Evolutionary conservation across 1,140 invertebrate genomes (phyloP).

Genomic region (Planococcus citri): DNA sequence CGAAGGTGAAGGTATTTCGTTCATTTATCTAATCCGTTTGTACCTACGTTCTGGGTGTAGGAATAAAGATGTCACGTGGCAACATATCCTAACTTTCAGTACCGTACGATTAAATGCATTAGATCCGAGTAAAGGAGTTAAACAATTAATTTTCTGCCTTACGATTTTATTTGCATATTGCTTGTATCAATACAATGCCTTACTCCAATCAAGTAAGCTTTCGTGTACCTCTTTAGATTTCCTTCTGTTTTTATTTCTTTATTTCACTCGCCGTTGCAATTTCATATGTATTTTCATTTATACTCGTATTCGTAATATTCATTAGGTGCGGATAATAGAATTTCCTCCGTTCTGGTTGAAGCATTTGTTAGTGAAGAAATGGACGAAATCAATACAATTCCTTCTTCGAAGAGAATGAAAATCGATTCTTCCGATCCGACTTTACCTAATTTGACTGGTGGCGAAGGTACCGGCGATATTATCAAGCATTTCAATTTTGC

Average conservation of each 20-base stretch:
- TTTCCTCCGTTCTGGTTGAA: neutral
- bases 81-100: neutral
- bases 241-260: neutral
- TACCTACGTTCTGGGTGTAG: neutral
- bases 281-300: too few relatives aligned
- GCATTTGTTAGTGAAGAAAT: neutral
- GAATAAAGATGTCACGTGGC: neutral
- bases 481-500: slow-evolving; percentile 16
- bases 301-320: too few relatives aligned
- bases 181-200: neutral
- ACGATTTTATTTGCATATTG: neutral
- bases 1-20: neutral
- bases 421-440: neutral
- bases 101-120: neutral
- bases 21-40: too few relatives aligned
- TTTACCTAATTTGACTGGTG: neutral
- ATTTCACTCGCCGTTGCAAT: too few relatives aligned
- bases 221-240: neutral
- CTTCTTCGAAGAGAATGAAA: neutral
- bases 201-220: neutral
- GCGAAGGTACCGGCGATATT: neutral
- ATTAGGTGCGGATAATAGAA: neutral
- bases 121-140: neutral
- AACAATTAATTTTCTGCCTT: neutral
- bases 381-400: neutral